phyloP scores from a whole-genome alignment of 1,140 invertebrate genomes.

The Euglossa dilemma region DNA sequence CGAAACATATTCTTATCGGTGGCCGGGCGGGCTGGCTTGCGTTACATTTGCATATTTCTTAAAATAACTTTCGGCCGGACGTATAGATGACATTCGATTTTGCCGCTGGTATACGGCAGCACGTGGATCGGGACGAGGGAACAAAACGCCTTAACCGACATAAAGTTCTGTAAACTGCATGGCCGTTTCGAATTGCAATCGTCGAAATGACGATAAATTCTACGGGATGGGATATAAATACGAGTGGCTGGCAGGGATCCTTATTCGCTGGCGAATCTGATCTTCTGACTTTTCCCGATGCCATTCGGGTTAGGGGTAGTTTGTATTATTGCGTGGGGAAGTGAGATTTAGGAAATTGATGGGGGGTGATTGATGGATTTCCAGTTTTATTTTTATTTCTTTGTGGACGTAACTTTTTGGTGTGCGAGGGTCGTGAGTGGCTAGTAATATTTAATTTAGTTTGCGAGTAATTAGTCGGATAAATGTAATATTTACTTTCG shows the following conservation, averaged over 20 bases:
- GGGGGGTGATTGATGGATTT: too few species aligned
- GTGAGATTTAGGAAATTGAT: too few species aligned
- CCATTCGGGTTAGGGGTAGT: too few species aligned
- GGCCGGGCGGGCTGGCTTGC: constrained; percentile 4
- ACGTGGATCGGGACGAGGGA: background rate
- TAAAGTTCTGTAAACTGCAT: constrained; percentile 17
- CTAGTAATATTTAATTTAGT: too few species aligned
- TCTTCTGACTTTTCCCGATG: background rate
- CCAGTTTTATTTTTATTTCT: too few species aligned
- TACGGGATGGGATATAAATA: background rate
- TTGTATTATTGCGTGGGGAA: too few species aligned
- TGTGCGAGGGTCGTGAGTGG: too few species aligned
- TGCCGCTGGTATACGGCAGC: background rate
- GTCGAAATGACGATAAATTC: background rate
- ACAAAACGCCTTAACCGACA: background rate
- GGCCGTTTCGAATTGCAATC: background rate
- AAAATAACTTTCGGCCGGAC: background rate
- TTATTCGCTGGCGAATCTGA: background rate
- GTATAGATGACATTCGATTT: constrained; percentile 29
- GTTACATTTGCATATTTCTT: constrained; percentile 29
- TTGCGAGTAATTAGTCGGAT: too few species aligned
- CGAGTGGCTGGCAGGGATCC: constrained; percentile 11
- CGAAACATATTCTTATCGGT: constrained; percentile 54
- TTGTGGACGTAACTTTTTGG: too few species aligned
- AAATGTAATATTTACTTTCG: too few species aligned